These are phyloP conservation scores for Folsomia candida DNA, from an alignment of 2,888 invertebrate species.

Conservation along the genomic window DNA sequence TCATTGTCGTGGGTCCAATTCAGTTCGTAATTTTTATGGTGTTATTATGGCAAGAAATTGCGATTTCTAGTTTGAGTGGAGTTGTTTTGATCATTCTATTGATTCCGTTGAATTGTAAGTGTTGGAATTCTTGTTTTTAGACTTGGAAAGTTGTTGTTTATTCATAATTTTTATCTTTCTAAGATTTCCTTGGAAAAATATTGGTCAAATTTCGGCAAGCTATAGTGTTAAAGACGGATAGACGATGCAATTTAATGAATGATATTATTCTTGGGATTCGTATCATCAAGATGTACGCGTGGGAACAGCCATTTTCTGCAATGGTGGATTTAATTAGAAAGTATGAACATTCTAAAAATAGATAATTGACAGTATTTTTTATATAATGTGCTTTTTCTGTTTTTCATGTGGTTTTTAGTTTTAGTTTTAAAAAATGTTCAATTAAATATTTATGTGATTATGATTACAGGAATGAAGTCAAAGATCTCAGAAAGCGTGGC, in stretches of 20 bases:
- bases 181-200: conserved; percentile 53
- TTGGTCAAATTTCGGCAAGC: conserved; percentile 64
- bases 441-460: no score
- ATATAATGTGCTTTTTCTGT: no score
- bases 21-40: conserved; percentile 76
- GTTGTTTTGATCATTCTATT: conserved; percentile 76
- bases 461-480: conserved; percentile 77
- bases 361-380: not conserved
- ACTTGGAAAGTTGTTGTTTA: not conserved
- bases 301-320: conserved; percentile 56
- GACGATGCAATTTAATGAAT: conserved; percentile 87
- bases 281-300: conserved; percentile 71
- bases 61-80: conserved; percentile 70
- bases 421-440: no score
- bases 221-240: conserved; percentile 82
- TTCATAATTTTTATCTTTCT: not conserved
- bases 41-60: conserved; percentile 74
- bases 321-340: not conserved
- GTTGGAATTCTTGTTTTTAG: no score
- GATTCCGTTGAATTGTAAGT: conserved; percentile 76
- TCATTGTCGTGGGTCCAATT: conserved; percentile 84
- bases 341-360: not conserved
- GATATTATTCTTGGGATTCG: conserved; percentile 92
- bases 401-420: no score
- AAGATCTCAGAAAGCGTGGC: conserved; percentile 64